Evolutionary conservation across 2,888 invertebrate species (phyloP), one percentile per base, ranked within the genome.

Genomic region (Scrobipalpa atriplicella): DNA sequence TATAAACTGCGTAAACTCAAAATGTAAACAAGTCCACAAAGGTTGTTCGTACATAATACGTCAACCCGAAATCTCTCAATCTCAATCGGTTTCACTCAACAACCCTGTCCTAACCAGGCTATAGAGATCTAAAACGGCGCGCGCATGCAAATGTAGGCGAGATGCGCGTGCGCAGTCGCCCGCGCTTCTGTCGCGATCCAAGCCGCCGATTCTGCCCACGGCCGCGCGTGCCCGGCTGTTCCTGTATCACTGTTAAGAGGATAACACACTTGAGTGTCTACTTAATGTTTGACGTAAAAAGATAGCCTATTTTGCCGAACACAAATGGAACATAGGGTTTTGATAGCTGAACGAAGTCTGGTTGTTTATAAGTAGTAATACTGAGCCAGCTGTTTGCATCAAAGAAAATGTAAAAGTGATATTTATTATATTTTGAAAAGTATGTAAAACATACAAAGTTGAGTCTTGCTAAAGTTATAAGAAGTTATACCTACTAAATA

Each of bases 141-240:
- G 89, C 87, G 81, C 83, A 92, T 91, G 92, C 89, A 89, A 92
- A 92, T 90, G 72, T 69, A 67, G 67, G 68, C 75, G 85, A 90
- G 90, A 90, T 79, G 87, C 70, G 72, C 67, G 74, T 72, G 83
- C 85, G 87, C 18, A 89, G 88, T 56, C 88, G 90, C 75, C 81
- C 78, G 64, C 74, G 85, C 85, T 85, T 79, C 86, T 83, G 87
- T 85, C 73, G 84, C 56, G 54, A 54, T 41, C 0, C 13, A 1
- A 10, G 64, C 38, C 41, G 56, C 10, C 9, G 62, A 62, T 62
- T 62, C 62, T 13, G 41, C 62, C 62, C 62, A 62, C 43, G 41
- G 39, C 9, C 18, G 62, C 62, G 62, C 62, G 62, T 62, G 62
- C 62, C n/a, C 2, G 3, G 13, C 38, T 19, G 9, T 62, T 8